Base-by-base conservation (phyloP, 2,113 vertebrate genomes). In the Malurus alboscapulatus region DNA sequence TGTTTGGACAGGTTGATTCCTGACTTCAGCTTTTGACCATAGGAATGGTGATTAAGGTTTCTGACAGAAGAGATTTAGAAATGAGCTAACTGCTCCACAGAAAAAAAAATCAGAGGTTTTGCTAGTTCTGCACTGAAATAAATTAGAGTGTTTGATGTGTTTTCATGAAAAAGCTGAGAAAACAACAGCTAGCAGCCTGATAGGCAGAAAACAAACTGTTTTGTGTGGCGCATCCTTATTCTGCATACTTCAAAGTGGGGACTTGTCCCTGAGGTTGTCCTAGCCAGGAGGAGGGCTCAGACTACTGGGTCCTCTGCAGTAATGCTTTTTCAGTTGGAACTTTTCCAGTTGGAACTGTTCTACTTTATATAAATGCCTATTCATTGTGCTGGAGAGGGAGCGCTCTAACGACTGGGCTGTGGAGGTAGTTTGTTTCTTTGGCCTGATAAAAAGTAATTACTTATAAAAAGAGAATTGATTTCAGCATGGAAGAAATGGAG, bases 351-450 rank as follows among this genome's bases (percentile, higher is more conserved):
- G 96, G 92, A 96, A 36, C 86, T n/a, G 48, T 93, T 90, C 48
- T 90, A 38, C 63, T 96, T 94, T 90, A 81, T 96, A 92, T 92
- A 96, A 96, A 95, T 96, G 94, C 88, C 93, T 96, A 94, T 95
- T 96, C 95, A 96, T 90, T 92, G 72, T 81, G 83, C 76, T 93
- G 88, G 90, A 88, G 86, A 90, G 45, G 17, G 86, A 95, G n/a
- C 81, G 83, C 83, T 93, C 48, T 94, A 92, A 92, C 4, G 27
- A 94, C 90, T 88, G 73, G 86, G 29, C 73, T 87, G 44, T 90
- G 76, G 51, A 92, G 30, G 77, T 71, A 93, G 80, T 87, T 85
- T 93, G 65, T 74, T 95, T 90, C 86, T 90, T 75, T 95, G 91
- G 95, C 90, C 92, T 5, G 1, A 55, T 86, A 57, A 47, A 71